These are phyloP conservation scores for Myxocyprinus asiaticus DNA, from an alignment of 2,113 vertebrate genomes.

Conservation along the genomic window DNA sequence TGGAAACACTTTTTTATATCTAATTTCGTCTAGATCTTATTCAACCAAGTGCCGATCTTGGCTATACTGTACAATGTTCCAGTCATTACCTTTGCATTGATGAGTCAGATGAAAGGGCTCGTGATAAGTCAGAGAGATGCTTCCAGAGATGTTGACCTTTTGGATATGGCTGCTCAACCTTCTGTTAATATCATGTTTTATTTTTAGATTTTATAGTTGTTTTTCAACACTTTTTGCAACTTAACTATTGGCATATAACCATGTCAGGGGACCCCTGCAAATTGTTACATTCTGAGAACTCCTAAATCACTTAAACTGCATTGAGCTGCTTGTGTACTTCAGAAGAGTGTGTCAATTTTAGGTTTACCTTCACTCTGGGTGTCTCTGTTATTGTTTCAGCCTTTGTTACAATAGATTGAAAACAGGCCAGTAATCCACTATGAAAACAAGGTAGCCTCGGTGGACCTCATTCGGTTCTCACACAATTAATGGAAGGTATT, in stretches of 20 bases:
- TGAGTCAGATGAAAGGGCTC: background rate
- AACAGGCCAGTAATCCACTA: constrained; percentile 12
- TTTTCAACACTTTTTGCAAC: too few relatives aligned
- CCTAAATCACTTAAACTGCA: too few relatives aligned
- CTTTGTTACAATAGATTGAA: too few relatives aligned
- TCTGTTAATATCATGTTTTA: background rate
- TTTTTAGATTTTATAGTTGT: background rate
- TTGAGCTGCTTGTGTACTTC: too few relatives aligned
- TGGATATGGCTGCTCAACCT: background rate
- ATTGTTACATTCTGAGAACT: too few relatives aligned
- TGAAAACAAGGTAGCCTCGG: background rate
- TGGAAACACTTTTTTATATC: too few relatives aligned
- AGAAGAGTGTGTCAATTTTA: too few relatives aligned
- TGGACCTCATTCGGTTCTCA: constrained; percentile 25
- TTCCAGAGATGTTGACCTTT: constrained; percentile 37
- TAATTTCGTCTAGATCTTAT: too few relatives aligned
- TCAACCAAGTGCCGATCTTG: background rate
- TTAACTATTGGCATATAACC: too few relatives aligned
- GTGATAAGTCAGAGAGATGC: constrained; percentile 26
- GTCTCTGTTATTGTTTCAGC: too few relatives aligned
- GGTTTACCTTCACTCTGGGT: too few relatives aligned
- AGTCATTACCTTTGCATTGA: background rate
- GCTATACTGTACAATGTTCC: background rate
- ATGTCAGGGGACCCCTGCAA: too few relatives aligned
- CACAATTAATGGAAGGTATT: constrained; percentile 40